Percentiles rank a stretch among this genome's conserved stretches.
Evolutionary conservation across 2,113 vertebrate species (phyloP).

Genomic region (Tringa solitaria): DNA sequence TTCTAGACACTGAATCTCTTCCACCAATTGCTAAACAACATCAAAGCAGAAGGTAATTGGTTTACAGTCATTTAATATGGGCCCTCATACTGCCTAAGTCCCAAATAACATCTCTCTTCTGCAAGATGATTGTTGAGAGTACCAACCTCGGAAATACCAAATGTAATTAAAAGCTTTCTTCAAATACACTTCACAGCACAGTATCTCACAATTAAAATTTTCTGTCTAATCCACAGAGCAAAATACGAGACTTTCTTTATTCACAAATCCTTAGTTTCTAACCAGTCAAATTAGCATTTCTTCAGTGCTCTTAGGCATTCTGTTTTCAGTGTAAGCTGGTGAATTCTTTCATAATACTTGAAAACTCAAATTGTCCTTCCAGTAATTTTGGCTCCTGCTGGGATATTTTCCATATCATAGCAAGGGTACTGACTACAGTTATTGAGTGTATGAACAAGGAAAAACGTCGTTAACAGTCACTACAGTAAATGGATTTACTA

Average conservation of each 20-base stretch:
- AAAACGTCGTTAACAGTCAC: neutral
- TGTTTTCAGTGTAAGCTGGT: neutral
- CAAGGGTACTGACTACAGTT: neutral
- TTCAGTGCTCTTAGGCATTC: neutral
- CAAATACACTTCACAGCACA: neutral
- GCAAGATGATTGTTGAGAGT: neutral
- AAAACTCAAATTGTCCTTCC: neutral
- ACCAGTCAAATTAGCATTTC: neutral
- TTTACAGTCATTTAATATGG: neutral
- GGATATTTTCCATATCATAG: neutral
- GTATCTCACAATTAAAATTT: neutral
- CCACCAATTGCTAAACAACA: neutral
- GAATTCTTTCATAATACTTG: neutral
- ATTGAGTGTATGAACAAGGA: neutral
- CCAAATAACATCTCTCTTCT: neutral
- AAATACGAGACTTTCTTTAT: neutral
- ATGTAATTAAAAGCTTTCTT: constrained; percentile 1
- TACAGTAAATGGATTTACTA: neutral
- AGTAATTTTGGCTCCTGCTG: neutral
- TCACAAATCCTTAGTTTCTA: neutral
- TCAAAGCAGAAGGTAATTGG: neutral
- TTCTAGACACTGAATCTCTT: neutral
- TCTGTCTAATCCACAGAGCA: neutral
- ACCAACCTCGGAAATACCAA: neutral
- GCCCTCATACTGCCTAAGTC: neutral